Conservation (phyloP, 2,888 invertebrate genomes). For the Andrena chrysosceles region DNA sequence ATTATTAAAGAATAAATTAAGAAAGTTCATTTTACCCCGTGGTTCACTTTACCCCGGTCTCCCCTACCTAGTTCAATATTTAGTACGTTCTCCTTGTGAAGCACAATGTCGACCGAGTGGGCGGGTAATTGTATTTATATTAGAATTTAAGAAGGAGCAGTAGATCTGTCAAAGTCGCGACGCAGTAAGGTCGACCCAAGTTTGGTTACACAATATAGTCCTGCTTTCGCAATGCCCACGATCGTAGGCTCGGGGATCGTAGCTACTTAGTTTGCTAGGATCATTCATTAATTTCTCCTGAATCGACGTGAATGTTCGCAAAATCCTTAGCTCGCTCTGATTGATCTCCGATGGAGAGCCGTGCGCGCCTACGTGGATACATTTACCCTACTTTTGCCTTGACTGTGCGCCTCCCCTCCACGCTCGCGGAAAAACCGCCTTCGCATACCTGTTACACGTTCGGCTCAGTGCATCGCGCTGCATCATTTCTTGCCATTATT, state of each 20-base stretch:
- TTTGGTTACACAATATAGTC: background rate
- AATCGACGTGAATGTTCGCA: conserved; percentile 18
- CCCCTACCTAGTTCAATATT: too few species aligned
- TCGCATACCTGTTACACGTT: conserved; percentile 74
- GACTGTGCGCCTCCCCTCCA: conserved; percentile 60
- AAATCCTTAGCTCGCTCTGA: conserved; percentile 57
- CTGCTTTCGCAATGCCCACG: background rate
- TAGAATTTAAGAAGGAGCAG: background rate
- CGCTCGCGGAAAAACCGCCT: conserved; percentile 66
- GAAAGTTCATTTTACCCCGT: too few species aligned
- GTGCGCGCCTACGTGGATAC: conserved; percentile 62
- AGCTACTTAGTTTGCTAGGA: background rate
- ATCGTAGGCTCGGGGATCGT: background rate
- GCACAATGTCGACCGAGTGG: too few species aligned
- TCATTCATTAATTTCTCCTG: conserved; percentile 6
- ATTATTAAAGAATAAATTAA: too few species aligned
- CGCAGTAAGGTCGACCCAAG: background rate
- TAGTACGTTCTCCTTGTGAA: too few species aligned
- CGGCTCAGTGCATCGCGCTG: conserved; percentile 58
- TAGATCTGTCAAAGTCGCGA: background rate
- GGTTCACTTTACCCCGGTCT: too few species aligned
- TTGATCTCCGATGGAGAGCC: conserved; percentile 65
- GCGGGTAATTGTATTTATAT: too few species aligned
- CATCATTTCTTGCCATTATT: conserved; percentile 52
- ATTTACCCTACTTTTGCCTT: conserved; percentile 72